A percentile compares a stretch with the other conserved stretches of the same genome.
phyloP scores from a whole-genome alignment of 2,797 vertebrate genomes.

The Menidia menidia region DNA sequence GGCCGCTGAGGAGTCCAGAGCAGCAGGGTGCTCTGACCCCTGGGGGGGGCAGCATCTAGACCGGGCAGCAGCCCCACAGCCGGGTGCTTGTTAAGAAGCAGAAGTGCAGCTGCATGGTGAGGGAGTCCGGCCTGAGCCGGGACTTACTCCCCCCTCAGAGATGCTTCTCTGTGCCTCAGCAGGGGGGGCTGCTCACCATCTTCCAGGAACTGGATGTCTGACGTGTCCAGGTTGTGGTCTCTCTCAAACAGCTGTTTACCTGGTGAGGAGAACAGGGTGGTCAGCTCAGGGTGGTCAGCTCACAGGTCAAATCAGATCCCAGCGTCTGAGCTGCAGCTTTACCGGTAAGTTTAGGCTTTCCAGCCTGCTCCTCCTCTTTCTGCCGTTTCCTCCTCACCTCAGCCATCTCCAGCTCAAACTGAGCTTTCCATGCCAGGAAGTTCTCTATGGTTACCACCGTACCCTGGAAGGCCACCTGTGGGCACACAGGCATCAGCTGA shows the following conservation, averaged over 20 bases:
- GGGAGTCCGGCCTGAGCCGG: no score
- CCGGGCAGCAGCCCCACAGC: no score
- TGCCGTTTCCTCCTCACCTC: slow-evolving; percentile 91
- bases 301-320: no score
- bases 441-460: slow-evolving; percentile 97
- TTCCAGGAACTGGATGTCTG: slow-evolving; percentile 97
- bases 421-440: slow-evolving; percentile 94
- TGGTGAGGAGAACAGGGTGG: slow-evolving; percentile 59
- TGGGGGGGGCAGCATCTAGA: no score
- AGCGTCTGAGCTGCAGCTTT: background rate
- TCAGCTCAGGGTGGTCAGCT: background rate
- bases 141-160: no score
- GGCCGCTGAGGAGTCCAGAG: no score
- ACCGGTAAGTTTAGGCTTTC: slow-evolving; percentile 94
- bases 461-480: slow-evolving; percentile 93
- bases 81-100: no score
- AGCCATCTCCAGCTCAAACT: slow-evolving; percentile 90
- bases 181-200: slow-evolving; percentile 83
- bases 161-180: no score
- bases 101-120: no score
- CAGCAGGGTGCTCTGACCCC: no score
- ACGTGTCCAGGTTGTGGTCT: slow-evolving; percentile 98
- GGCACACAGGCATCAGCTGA: slow-evolving; percentile 6
- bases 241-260: slow-evolving; percentile 97
- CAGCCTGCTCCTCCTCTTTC: slow-evolving; percentile 93